Evolutionary conservation across 1,140 invertebrate genomes (phyloP), one percentile per base, ranked within the genome.

Genomic region (Dendroctonus ponderosae): DNA sequence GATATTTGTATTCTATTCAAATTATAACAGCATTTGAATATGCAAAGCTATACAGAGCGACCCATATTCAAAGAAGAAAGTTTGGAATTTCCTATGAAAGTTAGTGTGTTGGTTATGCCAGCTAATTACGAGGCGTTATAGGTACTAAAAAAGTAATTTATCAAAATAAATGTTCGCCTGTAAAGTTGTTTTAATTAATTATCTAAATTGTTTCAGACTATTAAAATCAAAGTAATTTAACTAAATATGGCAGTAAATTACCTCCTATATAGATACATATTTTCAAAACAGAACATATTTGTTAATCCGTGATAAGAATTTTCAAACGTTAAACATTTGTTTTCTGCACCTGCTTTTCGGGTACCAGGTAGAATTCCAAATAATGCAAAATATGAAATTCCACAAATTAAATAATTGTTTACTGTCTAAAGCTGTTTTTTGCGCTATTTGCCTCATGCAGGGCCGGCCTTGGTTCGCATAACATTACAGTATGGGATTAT

Each of bases 51-150:
- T 49, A 60, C 58, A 60, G 58, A 60, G 46, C 42, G 11, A 60
- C 58, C 40, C 42, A 58, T 43, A 49, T 49, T 60, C 46, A 48
- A 60, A 60, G 58, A 60, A 60, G 58, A 60, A 60, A 60, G 58
- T 60, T 49, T 15, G 58, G 58, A 12, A 60, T 60, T 60, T 60
- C 58, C 58, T 43, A 60, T 60, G 58, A 60, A 60, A 60, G 58
- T 50, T 44, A 60, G 40, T 40, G 56, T 58, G 50, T 56, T 56
- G n/a, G 53, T 6, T 50, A 48, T n/a, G 5, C 40, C 41, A 14
- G 8, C 26, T 60, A 60, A 60, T 60, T 60, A 43, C 26, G 12
- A 49, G 46, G 40, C 12, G 44, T 12, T 39, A 49, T 26, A n/a
- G n/a, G 37, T 60, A 58, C 42, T 60, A 49, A 60, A 60, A 54